Evolutionary conservation across 2,113 vertebrate species (phyloP).

Genomic region (Quiscalus mexicanus): DNA sequence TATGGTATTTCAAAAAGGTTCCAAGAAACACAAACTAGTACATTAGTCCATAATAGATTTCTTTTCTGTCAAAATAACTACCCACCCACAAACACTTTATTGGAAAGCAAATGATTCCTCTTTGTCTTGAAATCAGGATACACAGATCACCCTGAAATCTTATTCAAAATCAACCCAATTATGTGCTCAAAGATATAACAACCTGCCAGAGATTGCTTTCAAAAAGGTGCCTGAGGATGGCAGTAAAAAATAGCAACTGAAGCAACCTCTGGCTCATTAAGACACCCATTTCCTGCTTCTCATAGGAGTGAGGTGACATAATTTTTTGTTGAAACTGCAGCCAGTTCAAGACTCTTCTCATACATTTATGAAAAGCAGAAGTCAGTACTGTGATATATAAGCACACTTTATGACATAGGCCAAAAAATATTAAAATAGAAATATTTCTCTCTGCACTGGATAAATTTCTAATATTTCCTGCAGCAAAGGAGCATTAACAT

Average conservation of each 20-base stretch:
- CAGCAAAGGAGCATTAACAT: neutral
- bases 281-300: neutral
- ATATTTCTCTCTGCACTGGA: neutral
- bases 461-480: neutral
- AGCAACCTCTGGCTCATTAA: neutral
- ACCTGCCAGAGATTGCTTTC: neutral
- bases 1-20: rapidly evolving
- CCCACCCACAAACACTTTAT: neutral
- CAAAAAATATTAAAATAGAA: neutral
- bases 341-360: neutral
- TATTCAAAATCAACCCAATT: neutral
- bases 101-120: too few species aligned
- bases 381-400: neutral
- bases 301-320: neutral
- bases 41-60: neutral
- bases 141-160: neutral
- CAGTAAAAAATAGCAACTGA: neutral
- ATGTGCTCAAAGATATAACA: neutral
- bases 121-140: neutral
- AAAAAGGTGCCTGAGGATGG: neutral
- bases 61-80: neutral
- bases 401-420: neutral
- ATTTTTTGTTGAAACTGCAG: neutral
- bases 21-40: neutral
- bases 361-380: neutral